These are phyloP conservation scores for Nasonia oneida DNA, from an alignment of 2,888 invertebrate genomes.

Conservation along the genomic window DNA sequence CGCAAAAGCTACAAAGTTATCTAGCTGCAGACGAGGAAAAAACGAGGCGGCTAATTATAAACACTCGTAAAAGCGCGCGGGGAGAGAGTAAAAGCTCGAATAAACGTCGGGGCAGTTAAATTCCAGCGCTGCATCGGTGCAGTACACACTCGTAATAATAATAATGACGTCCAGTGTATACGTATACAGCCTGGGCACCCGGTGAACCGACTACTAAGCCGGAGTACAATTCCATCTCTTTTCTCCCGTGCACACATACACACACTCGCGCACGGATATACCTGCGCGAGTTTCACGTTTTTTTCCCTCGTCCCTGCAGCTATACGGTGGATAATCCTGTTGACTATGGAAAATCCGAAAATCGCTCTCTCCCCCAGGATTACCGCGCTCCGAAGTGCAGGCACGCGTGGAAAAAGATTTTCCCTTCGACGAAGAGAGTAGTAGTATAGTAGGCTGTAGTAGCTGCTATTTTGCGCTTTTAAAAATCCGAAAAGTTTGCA, in stretches of 20 bases:
- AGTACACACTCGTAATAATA: conserved; percentile 16
- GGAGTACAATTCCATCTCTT: conserved; percentile 32
- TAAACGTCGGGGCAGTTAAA: not conserved
- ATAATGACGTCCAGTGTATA: conserved; percentile 34
- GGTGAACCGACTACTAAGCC: not conserved
- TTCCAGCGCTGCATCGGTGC: not conserved
- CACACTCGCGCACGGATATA: not conserved
- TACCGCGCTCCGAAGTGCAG: not conserved
- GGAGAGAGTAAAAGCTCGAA: not conserved
- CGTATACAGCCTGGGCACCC: not conserved
- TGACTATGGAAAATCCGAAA: conserved; percentile 58
- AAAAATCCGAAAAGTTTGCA: conserved; percentile 35
- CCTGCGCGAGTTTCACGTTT: not conserved
- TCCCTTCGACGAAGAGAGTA: not conserved
- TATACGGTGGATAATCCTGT: conserved; percentile 43
- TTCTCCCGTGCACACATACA: not conserved
- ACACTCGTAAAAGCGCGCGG: not conserved
- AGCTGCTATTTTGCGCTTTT: not conserved
- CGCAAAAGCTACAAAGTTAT: too few relatives aligned
- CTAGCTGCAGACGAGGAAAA: not conserved
- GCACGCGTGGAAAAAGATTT: not conserved
- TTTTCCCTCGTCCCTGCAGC: not conserved
- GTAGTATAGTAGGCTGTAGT: not conserved
- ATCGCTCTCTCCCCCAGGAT: conserved; percentile 35
- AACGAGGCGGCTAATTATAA: not conserved